Conservation (phyloP, 2,888 invertebrate species). For the Uloborus plumipes region DNA sequence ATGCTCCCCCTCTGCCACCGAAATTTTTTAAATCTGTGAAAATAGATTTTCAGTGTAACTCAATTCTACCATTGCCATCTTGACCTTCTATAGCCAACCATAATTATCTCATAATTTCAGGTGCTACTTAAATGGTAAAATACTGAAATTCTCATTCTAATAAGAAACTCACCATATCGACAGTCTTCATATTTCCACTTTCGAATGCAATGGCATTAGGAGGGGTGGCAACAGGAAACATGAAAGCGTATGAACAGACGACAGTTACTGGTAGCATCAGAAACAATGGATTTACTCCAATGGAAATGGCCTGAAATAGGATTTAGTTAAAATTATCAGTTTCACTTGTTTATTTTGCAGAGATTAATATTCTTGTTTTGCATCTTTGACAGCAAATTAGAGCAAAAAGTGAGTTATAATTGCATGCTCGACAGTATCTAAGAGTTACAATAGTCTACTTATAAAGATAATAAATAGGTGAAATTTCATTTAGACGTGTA, state of each 20-base stretch:
- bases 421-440: too few relatives aligned
- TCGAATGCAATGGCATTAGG: slow-evolving; percentile 94
- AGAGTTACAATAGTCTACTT: too few relatives aligned
- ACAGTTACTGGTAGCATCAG: slow-evolving; percentile 90
- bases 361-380: not conserved
- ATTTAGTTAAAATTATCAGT: not conserved
- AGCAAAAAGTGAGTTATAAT: too few relatives aligned
- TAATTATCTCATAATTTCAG: too few relatives aligned
- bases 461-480: not conserved
- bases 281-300: slow-evolving; percentile 86
- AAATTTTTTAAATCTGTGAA: too few relatives aligned
- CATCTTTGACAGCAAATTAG: too few relatives aligned
- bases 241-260: slow-evolving; percentile 89
- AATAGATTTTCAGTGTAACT: too few relatives aligned
- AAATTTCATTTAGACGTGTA: not conserved
- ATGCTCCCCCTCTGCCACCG: too few relatives aligned
- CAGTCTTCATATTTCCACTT: slow-evolving; percentile 83
- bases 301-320: slow-evolving; percentile 77
- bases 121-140: too few relatives aligned
- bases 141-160: too few relatives aligned
- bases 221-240: slow-evolving; percentile 94
- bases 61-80: too few relatives aligned
- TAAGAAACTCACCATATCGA: slow-evolving; percentile 82
- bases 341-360: not conserved
- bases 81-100: too few relatives aligned